A percentile compares a stretch with the other conserved stretches of the same genome.
Conservation (phyloP, 2,888 invertebrate genomes). For the Thymelicus lineola region DNA sequence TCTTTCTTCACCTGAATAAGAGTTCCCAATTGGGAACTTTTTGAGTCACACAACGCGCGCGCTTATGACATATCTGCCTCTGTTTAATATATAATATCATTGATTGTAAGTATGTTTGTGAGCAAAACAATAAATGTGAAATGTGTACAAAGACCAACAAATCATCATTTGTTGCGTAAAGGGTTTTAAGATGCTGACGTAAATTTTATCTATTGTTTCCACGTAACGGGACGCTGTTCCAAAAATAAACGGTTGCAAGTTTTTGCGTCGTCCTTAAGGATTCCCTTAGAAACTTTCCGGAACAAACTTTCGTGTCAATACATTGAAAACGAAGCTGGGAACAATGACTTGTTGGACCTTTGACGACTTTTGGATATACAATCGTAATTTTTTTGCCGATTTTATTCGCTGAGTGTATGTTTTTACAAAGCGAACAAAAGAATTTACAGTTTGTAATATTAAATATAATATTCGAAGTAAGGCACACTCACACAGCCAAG, state of each 20-base stretch:
- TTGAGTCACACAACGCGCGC: too few species aligned
- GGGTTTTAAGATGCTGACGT: conserved; percentile 5
- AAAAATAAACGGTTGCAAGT: not conserved
- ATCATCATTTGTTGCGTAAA: conserved; percentile 10
- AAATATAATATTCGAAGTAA: too few species aligned
- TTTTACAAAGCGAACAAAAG: too few species aligned
- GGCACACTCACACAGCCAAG: too few species aligned
- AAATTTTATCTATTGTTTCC: conserved; percentile 7
- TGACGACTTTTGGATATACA: not conserved
- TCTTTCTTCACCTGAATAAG: too few species aligned
- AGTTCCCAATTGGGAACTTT: too few species aligned
- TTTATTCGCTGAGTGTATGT: too few species aligned
- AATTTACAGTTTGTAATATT: too few species aligned
- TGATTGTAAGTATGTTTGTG: not conserved
- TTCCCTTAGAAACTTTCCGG: conserved; percentile 12
- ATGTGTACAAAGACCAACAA: not conserved
- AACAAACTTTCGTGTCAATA: conserved; percentile 12
- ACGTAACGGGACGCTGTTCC: not conserved
- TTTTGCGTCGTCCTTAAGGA: not conserved
- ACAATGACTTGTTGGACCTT: conserved; percentile 14
- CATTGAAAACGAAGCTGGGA: not conserved
- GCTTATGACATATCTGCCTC: too few species aligned
- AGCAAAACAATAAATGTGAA: not conserved
- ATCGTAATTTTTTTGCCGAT: too few species aligned
- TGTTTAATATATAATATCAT: too few species aligned